Conservation (phyloP, 2,113 vertebrate species). For the Alectura lathami region DNA sequence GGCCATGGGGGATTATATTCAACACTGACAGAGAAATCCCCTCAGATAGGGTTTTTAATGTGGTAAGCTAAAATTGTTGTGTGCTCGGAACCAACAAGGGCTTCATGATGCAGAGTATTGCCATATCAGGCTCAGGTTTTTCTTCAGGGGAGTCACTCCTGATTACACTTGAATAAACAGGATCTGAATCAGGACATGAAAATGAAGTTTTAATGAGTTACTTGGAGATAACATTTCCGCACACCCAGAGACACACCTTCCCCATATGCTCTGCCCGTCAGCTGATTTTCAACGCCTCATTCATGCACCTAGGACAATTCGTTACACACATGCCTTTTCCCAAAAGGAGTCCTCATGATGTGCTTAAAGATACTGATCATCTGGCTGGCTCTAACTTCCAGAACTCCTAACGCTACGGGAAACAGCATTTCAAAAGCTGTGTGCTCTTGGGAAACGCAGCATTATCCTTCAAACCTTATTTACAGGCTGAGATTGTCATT, state of each 20-base stretch:
- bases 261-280: not conserved
- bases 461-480: not conserved
- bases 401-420: not conserved
- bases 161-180: not conserved
- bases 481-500: not conserved
- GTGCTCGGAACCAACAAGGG: not conserved
- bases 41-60: not conserved
- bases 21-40: not conserved
- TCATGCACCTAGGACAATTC: not conserved
- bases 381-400: conserved; percentile 13
- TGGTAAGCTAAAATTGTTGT: rapidly evolving
- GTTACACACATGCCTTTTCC: not conserved
- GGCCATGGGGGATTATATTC: not conserved
- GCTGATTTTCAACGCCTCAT: conserved; percentile 13
- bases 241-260: conserved; percentile 17
- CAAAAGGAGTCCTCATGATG: not conserved
- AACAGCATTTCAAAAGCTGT: not conserved
- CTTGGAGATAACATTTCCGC: conserved; percentile 37
- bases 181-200: conserved; percentile 30
- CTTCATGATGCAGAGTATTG: not conserved
- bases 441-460: not conserved
- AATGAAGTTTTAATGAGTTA: conserved; percentile 21
- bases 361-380: not conserved
- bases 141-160: not conserved
- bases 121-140: not conserved